Conservation (phyloP, 1,140 invertebrate genomes). For the Daktulosphaira vitifoliae region DNA sequence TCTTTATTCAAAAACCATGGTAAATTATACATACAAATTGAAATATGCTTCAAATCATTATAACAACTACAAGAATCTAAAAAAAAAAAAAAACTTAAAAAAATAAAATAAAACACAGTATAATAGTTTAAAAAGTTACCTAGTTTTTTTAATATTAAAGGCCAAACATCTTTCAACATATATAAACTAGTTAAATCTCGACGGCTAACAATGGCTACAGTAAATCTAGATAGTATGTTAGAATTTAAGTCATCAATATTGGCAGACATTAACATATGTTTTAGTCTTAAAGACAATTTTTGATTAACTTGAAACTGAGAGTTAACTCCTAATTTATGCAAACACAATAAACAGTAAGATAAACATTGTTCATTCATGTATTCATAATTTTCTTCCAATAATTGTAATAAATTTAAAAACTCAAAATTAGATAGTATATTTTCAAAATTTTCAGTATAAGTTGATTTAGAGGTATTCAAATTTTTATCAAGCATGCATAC, state of each 20-base stretch:
- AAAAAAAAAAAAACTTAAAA: neutral
- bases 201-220: neutral
- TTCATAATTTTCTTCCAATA: slow-evolving; percentile 6
- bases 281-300: neutral
- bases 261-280: neutral
- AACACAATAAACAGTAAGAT: slow-evolving; percentile 20
- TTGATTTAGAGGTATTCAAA: neutral
- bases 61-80: slow-evolving; percentile 1
- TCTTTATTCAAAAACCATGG: slow-evolving; percentile 13
- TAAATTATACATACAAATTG: slow-evolving; percentile 22
- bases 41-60: slow-evolving; percentile 20
- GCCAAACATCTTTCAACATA: slow-evolving; percentile 23
- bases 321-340: slow-evolving; percentile 18
- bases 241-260: neutral
- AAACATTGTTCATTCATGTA: slow-evolving; percentile 15
- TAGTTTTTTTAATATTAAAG: slow-evolving; percentile 15
- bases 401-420: slow-evolving; percentile 16
- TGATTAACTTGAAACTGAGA: neutral
- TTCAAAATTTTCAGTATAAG: slow-evolving; percentile 1
- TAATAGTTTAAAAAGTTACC: neutral
- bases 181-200: neutral
- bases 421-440: slow-evolving; percentile 26
- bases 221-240: slow-evolving; percentile 20
- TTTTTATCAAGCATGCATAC: neutral
- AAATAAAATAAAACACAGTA: too few relatives aligned